Base-by-base conservation (phyloP, 2,888 invertebrate genomes). In the Pheosia gnoma region DNA sequence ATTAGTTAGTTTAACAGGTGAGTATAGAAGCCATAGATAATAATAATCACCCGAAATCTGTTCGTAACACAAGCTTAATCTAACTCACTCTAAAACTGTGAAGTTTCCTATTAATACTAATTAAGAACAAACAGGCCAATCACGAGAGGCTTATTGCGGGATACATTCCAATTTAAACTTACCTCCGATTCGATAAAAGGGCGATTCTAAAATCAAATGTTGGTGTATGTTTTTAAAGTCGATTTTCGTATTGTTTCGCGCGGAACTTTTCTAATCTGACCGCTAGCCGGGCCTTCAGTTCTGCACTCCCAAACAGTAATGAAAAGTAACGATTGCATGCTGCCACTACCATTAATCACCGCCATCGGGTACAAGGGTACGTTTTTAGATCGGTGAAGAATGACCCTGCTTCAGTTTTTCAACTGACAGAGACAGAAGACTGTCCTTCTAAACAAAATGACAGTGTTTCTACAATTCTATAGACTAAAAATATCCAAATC, bases 81-180 rank as follows among this genome's bases (percentile, higher is more conserved):
- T 69, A 74, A 75, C 62, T 68, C 68, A 74, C 66, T 68, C 68
- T 66, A 67, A 80, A 83, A 79, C 79, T 79, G 81, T 80, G 81
- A 84, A 91, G 83, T 84, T 87, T 84, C 79, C 91, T 87, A 91
- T 93, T 93, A 91, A 92, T 92, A 91, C 90, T 91, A 92, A 93
- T 93, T 93, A 91, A 88, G 87, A 90, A 88, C 89, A 90, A 93
- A 91, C 91, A 91, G 93, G 82, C 91, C 91, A 93, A 92, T 93
- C 93, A 88, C 85, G 84, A 87, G 88, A 87, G 90, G 92, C 91
- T 93, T 93, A 93, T 89, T 90, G 90, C 85, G 88, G 90, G 92
- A 90, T 93, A 91, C 91, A 91, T 93, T 93, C 92, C 93, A 93
- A 93, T 93, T 93, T 93, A 93, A 93, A 93, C 83, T 93, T 93